Evolutionary conservation across 1,140 invertebrate species (phyloP).

Genomic region (Eurosta solidaginis): DNA sequence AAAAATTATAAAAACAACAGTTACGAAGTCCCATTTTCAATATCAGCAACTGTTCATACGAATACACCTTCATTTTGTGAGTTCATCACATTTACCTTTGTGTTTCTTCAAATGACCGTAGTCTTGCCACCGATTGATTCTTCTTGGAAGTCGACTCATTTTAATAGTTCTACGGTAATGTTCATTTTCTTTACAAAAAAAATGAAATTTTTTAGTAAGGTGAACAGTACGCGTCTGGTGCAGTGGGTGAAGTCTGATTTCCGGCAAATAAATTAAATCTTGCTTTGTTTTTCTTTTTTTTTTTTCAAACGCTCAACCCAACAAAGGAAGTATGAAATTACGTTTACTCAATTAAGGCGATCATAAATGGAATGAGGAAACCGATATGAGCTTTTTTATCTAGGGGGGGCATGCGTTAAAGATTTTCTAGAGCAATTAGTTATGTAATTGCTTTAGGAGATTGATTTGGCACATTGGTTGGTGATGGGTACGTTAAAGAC

Average conservation of each 20-base stretch:
- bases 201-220: neutral
- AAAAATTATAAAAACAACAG: too few relatives aligned
- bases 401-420: neutral
- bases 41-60: too few relatives aligned
- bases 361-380: neutral
- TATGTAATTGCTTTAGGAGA: too few relatives aligned
- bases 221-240: neutral
- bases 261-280: slow-evolving; percentile 28
- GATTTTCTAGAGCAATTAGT: neutral
- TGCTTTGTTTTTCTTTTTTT: too few relatives aligned
- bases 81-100: too few relatives aligned
- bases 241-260: slow-evolving; percentile 17
- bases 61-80: too few relatives aligned
- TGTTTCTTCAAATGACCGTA: too few relatives aligned
- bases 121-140: too few relatives aligned
- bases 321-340: slow-evolving; percentile 11
- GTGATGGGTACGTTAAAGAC: too few relatives aligned
- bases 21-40: too few relatives aligned
- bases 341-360: neutral
- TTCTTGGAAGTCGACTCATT: neutral
- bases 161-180: neutral
- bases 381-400: neutral
- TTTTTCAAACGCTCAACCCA: neutral
- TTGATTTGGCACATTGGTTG: too few relatives aligned
- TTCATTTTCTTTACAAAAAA: neutral